Percentiles rank a stretch among this genome's conserved stretches.
Conservation (phyloP, 2,113 vertebrate genomes). For the Spheniscus mendiculus region DNA sequence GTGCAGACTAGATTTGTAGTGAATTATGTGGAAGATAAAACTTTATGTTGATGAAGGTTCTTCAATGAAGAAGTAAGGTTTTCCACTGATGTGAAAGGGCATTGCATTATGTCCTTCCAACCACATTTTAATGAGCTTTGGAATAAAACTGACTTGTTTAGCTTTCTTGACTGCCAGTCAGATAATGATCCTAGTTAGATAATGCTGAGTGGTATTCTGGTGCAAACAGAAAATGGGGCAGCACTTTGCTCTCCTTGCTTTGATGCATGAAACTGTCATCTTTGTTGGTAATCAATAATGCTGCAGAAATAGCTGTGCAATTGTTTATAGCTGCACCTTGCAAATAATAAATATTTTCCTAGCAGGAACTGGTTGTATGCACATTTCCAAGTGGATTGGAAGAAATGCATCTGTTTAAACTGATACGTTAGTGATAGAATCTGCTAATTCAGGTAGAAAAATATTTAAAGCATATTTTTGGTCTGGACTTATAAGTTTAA, state of each 20-base stretch:
- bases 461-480: not conserved
- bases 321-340: not conserved
- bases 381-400: not conserved
- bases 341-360: not conserved
- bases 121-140: not conserved
- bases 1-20: not conserved
- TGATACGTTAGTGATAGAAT: not conserved
- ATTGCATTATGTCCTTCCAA: not conserved
- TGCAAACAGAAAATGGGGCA: not conserved
- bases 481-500: not conserved
- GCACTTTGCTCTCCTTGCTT: not conserved
- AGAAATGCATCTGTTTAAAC: not conserved
- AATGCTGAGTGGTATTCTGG: not conserved
- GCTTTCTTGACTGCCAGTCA: not conserved
- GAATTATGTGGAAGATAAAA: not conserved
- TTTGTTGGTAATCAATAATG: not conserved
- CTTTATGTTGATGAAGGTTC: not conserved
- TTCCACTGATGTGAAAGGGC: not conserved
- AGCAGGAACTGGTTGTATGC: not conserved
- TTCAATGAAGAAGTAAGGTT: not conserved
- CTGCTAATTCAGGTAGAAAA: not conserved
- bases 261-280: not conserved
- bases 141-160: not conserved
- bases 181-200: not conserved
- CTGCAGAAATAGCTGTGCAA: not conserved